These are phyloP conservation scores for Lordiphosa fenestrarum DNA, from an alignment of 2,888 invertebrate genomes.

Conservation along the genomic window DNA sequence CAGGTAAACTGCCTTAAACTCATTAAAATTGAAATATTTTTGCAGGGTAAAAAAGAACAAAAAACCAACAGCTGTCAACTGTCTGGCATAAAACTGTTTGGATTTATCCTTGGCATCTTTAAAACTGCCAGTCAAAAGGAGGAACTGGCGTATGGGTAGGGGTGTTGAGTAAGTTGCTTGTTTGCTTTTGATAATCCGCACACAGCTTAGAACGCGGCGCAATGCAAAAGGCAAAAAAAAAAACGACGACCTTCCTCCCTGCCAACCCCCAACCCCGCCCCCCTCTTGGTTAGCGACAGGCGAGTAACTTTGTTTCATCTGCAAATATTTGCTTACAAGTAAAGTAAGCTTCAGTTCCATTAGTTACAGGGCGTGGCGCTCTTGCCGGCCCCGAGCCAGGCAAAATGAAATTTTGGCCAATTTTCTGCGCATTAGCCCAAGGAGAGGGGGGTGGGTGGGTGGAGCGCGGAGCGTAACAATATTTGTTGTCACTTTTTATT, in stretches of 20 bases:
- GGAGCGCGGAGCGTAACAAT: conserved; percentile 52
- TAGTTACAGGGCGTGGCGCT: conserved; percentile 45
- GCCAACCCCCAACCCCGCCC: neutral
- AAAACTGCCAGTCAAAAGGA: neutral
- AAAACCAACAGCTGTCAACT: no score
- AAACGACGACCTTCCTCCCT: conserved; percentile 4
- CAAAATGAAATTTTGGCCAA: conserved; percentile 68
- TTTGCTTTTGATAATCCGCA: conserved; percentile 68
- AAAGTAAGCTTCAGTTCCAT: conserved; percentile 72
- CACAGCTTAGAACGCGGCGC: conserved; percentile 57
- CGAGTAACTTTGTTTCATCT: conserved; percentile 63
- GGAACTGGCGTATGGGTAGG: conserved; percentile 12
- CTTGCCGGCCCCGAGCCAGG: conserved; percentile 30
- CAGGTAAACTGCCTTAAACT: no score
- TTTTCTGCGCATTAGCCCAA: conserved; percentile 66
- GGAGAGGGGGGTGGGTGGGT: neutral
- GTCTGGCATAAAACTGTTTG: no score
- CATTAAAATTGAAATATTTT: no score
- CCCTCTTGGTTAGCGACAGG: conserved; percentile 17
- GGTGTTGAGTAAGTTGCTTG: conserved; percentile 38
- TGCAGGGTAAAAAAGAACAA: no score
- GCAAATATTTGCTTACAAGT: conserved; percentile 70
- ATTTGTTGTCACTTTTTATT: conserved; percentile 71
- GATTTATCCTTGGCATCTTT: no score
- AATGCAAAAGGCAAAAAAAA: conserved; percentile 16